Base-by-base conservation (phyloP, 1,140 invertebrate genomes). In the Trichomalopsis sarcophagae region DNA sequence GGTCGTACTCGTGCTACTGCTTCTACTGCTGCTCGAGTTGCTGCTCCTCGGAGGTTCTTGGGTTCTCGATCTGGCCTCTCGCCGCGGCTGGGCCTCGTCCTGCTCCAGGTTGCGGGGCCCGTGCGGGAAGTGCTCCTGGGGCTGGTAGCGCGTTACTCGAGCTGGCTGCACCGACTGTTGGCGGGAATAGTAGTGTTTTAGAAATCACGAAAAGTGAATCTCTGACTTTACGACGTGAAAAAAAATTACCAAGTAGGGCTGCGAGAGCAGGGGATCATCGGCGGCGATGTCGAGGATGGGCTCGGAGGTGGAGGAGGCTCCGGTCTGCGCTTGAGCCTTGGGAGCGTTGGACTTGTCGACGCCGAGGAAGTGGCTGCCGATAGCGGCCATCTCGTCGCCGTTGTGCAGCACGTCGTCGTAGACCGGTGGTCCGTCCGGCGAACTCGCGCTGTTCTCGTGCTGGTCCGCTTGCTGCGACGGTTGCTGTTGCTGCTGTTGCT, bases 41-140 rank as follows among this genome's bases (percentile, higher is more conserved):
- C 23, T 74, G 9, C 1, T 44, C 5, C 50, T 74, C 30, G 23
- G 77, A 47, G 21, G 2, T 14, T 13, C 74, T n/a, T 23, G 36
- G 27, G 30, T 30, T 14, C 62, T 76, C 50, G 27, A 21, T 86
- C 68, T 36, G 4, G 79, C 40, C 84, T 86, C 11, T 74, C 84
- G 81, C 44, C 14, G 84, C 1, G 81, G 79, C 7, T 74, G 17
- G 17, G 44, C 79, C 13, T 87, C 84, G 27, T 94, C 93, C 1
- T 94, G 92, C 77, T 95, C 95, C 21, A 97, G 93, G 69, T 96
- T 96, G 2, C 97, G 93, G 0, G 97, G 97, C 0, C 97, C 97
- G 86, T 97, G 96, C 0, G 97, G 97, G 92, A 97, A 97, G 84
- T 96, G 95, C 50, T 97, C 96, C 30, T 96, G 94, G 68, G 93